Evolutionary conservation across 2,797 vertebrate genomes (phyloP).

Genomic region (Borostomias antarcticus): DNA sequence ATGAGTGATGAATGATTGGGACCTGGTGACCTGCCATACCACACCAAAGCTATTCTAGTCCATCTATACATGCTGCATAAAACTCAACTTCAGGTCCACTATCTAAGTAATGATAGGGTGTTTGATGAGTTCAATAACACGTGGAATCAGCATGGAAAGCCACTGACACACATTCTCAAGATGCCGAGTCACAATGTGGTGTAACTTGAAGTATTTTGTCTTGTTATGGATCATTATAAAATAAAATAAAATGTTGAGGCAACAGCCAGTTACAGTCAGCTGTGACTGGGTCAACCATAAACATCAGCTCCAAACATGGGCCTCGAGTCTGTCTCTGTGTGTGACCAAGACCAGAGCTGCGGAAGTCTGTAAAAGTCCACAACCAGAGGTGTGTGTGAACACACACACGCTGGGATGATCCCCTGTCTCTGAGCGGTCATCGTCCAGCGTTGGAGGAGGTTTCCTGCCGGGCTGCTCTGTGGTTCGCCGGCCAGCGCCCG

Average conservation of each 20-base stretch:
- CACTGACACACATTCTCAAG: slow-evolving; percentile 7
- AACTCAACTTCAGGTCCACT: slow-evolving; percentile 33
- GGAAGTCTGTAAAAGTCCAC: slow-evolving; percentile 28
- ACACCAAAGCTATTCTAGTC: slow-evolving; percentile 38
- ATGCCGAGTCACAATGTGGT: background rate
- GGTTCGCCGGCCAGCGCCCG: slow-evolving; percentile 23
- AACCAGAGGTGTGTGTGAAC: slow-evolving; percentile 34
- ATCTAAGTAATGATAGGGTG: slow-evolving; percentile 6
- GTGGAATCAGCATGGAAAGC: slow-evolving; percentile 24
- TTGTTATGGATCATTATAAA: background rate
- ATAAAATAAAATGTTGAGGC: background rate
- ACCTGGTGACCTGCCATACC: too few species aligned
- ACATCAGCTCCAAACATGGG: background rate
- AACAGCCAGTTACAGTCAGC: background rate
- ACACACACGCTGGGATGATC: slow-evolving; percentile 20
- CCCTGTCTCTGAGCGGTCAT: slow-evolving; percentile 14
- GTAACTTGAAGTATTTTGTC: background rate
- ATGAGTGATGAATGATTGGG: too few species aligned
- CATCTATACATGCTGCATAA: slow-evolving; percentile 11
- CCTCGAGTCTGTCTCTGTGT: background rate
- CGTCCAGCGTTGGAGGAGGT: slow-evolving; percentile 39
- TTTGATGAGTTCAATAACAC: slow-evolving; percentile 10
- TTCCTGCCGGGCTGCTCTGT: slow-evolving; percentile 19
- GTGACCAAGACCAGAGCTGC: background rate
- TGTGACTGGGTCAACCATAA: background rate